These are phyloP conservation scores for Coelogynopora nodosa DNA, from an alignment of 2,888 invertebrate species.

Conservation along the genomic window DNA sequence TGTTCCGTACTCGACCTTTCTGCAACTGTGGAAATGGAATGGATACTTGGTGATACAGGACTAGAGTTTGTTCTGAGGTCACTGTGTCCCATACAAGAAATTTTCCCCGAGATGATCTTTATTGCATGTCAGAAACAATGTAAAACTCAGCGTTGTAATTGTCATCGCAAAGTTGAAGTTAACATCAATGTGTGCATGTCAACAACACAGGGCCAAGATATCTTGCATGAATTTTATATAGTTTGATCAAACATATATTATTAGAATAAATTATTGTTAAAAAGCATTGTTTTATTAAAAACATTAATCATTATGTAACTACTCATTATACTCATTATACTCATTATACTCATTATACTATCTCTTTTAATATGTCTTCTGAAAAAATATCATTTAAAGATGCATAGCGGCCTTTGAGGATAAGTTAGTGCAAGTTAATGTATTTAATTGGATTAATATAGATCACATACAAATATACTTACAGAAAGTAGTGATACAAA, in stretches of 20 bases:
- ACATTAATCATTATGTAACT: slow-evolving; percentile 26
- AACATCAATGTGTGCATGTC: not conserved
- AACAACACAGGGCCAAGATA: not conserved
- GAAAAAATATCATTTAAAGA: not conserved
- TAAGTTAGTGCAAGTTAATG: not conserved
- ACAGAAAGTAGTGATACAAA: not conserved
- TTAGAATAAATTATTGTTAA: not conserved
- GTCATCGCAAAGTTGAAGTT: not conserved
- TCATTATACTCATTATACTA: not conserved
- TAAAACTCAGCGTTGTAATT: not conserved
- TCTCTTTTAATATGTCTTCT: not conserved
- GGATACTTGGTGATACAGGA: not conserved
- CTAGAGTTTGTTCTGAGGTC: not conserved
- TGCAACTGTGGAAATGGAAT: not conserved
- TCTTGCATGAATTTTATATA: not conserved
- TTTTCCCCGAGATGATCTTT: not conserved
- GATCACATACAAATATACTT: not conserved
- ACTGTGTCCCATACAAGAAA: not conserved
- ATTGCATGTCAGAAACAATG: not conserved
- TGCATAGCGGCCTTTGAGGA: not conserved
- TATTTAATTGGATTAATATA: not conserved
- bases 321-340: not conserved
- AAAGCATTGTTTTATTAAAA: not conserved
- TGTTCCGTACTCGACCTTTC: not conserved
- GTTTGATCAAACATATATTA: not conserved